These are phyloP conservation scores for Phortica magna DNA, from an alignment of 2,888 invertebrate species.

Conservation along the genomic window DNA sequence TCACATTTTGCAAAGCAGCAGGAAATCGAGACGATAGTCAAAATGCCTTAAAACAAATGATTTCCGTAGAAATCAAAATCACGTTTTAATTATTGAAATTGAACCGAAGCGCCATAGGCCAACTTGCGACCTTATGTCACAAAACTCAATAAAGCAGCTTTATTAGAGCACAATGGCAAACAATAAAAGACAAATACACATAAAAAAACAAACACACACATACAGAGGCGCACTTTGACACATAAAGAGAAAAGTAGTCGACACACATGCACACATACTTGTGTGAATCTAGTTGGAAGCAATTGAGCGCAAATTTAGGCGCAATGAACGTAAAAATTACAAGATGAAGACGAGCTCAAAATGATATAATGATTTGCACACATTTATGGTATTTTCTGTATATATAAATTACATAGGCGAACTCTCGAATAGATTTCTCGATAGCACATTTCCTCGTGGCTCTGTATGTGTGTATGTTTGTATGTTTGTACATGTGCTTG, in stretches of 20 bases:
- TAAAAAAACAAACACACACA: not conserved
- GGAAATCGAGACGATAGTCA: not conserved
- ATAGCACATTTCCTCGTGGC: not conserved
- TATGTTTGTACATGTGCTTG: not conserved
- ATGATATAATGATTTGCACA: conserved; percentile 16
- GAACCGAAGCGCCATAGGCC: not conserved
- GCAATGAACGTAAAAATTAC: conserved; percentile 10
- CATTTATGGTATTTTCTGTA: conserved; percentile 4
- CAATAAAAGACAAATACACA: not conserved
- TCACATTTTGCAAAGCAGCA: not conserved
- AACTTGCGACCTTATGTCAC: conserved; percentile 20
- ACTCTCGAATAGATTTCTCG: not conserved
- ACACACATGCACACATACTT: not conserved
- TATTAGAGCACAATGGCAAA: conserved; percentile 8
- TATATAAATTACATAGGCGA: conserved; percentile 23
- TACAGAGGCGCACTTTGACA: not conserved
- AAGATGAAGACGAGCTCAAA: not conserved
- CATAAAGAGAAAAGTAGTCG: not conserved
- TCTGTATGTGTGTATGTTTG: not conserved
- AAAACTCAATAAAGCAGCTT: conserved; percentile 23
- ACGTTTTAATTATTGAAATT: conserved; percentile 1
- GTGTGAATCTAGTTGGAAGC: not conserved
- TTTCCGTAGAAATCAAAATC: not conserved
- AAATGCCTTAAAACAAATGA: not conserved
- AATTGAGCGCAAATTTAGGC: conserved; percentile 22